phyloP scores from a whole-genome alignment of 1,140 invertebrate species.

The Arctopsyche grandis region DNA sequence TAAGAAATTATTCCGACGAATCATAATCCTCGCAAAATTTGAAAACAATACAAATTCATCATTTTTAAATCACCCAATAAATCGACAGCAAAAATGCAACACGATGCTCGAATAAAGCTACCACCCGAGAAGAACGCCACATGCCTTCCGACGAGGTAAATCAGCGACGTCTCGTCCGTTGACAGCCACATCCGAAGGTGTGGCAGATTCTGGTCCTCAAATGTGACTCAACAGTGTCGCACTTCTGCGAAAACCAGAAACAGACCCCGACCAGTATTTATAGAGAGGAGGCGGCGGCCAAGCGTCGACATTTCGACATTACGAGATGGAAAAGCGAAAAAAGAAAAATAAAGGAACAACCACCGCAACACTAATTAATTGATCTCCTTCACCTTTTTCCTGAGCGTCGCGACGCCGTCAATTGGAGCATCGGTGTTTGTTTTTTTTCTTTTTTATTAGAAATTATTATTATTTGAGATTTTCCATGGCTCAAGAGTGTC shows the following conservation, averaged over 20 bases:
- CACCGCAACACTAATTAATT: background rate
- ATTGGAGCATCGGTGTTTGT: background rate
- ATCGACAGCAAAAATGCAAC: no score
- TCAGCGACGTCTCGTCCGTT: background rate
- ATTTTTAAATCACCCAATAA: no score
- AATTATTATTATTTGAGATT: no score
- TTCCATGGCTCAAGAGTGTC: background rate
- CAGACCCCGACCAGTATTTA: slow-evolving; percentile 25
- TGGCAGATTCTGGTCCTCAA: background rate
- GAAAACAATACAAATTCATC: no score
- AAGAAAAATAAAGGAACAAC: background rate
- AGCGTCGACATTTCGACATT: background rate
- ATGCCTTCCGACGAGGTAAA: no score
- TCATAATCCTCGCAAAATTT: no score
- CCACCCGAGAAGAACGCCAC: no score
- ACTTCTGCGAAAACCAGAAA: slow-evolving; percentile 38
- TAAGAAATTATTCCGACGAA: no score
- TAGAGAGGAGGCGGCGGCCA: background rate
- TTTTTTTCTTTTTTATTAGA: background rate
- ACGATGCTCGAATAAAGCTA: no score
- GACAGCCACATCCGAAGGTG: slow-evolving; percentile 10
- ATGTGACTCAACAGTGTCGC: slow-evolving; percentile 9
- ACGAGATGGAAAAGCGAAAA: background rate
- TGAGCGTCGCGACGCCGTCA: background rate
- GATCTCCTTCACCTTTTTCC: slow-evolving; percentile 12